A percentile compares a stretch with the other conserved stretches of the same genome.
Conservation (phyloP, 2,888 invertebrate genomes). For the Copidosoma aretas region DNA sequence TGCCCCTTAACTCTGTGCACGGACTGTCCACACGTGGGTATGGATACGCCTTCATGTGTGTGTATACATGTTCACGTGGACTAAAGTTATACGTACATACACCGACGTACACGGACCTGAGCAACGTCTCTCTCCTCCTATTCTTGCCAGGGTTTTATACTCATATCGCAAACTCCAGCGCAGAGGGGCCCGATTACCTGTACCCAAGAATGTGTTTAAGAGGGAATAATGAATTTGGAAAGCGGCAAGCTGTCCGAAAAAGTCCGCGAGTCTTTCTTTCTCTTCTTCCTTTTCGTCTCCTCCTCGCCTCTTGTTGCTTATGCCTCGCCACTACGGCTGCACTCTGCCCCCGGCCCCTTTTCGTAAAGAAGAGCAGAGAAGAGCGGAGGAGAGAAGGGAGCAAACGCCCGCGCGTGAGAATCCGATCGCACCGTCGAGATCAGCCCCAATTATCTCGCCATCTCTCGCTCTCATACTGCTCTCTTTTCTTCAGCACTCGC, state of each 20-base stretch:
- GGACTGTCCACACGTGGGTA: not conserved
- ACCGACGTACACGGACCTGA: too few species aligned
- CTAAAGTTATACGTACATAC: too few species aligned
- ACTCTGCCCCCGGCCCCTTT: not conserved
- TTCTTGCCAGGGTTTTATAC: not conserved
- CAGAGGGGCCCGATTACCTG: conserved; percentile 26
- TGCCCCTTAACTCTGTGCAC: not conserved
- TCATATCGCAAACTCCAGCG: not conserved
- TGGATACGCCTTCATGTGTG: not conserved
- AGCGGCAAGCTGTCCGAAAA: conserved; percentile 4
- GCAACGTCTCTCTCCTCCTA: not conserved
- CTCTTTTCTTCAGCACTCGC: conserved; percentile 22
- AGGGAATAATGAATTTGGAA: conserved; percentile 40
- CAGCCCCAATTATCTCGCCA: conserved; percentile 41
- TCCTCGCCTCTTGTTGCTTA: too few species aligned
- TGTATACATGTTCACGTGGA: not conserved
- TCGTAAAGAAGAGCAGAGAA: not conserved
- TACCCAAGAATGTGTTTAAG: conserved; percentile 30
- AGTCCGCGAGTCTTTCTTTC: not conserved
- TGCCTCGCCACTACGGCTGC: too few species aligned
- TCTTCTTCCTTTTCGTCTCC: too few species aligned
- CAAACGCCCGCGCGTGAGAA: conserved; percentile 37
- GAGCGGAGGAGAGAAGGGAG: not conserved
- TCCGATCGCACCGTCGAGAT: conserved; percentile 41
- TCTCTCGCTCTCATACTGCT: conserved; percentile 23